phyloP scores from a whole-genome alignment of 1,140 invertebrate species.

The Cyclargus thomasi region DNA sequence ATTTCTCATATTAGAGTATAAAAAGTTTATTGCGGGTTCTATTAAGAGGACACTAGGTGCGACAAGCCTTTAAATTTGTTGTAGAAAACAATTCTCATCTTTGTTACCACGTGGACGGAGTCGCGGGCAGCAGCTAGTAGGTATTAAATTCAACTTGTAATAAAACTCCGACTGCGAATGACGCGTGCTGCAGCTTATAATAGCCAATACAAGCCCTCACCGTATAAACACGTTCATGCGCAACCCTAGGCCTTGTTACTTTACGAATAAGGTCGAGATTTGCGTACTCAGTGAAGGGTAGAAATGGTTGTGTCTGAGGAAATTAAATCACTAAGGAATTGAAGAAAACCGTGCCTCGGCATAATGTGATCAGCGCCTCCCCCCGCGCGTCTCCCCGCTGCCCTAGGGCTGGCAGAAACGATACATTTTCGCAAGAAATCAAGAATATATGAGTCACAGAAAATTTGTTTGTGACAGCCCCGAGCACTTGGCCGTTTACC shows the following conservation, averaged over 20 bases:
- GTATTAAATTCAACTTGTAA: background rate
- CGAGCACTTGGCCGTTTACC: background rate
- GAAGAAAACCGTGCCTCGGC: conserved; percentile 38
- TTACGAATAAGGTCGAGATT: background rate
- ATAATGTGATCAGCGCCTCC: conserved; percentile 36
- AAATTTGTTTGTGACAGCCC: background rate
- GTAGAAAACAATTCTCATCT: too few species aligned
- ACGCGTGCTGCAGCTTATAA: background rate
- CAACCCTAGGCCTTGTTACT: background rate
- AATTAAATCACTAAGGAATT: conserved; percentile 50
- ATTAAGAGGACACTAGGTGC: too few species aligned
- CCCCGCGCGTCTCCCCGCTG: background rate
- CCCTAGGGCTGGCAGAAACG: background rate
- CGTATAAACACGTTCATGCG: background rate
- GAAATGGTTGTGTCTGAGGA: conserved; percentile 28
- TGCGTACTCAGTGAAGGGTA: background rate
- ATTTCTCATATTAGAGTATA: too few species aligned
- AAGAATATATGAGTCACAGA: background rate
- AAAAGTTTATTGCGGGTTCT: too few species aligned
- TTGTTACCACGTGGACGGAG: too few species aligned
- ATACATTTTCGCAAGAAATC: background rate
- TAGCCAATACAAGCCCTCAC: conserved; percentile 24
- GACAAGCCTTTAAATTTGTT: too few species aligned
- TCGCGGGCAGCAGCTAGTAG: too few species aligned
- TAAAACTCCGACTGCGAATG: background rate